Conservation (phyloP, 2,888 invertebrate species). For the Serrognathus titanus region DNA sequence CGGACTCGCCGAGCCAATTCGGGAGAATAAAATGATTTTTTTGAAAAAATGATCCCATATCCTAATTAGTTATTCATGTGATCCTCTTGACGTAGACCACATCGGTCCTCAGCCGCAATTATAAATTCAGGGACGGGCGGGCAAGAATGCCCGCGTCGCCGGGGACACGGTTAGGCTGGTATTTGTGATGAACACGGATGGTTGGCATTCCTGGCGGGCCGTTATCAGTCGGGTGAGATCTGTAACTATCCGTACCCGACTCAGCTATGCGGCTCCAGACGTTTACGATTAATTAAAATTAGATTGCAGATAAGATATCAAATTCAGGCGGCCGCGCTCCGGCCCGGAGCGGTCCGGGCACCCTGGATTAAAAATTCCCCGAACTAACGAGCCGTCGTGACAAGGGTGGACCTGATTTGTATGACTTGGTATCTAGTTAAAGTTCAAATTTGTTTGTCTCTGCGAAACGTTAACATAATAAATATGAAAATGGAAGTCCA, state of each 20-base stretch:
- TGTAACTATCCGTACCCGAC: conserved; percentile 38
- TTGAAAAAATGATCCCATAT: background rate
- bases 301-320: conserved; percentile 42
- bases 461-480: too few species aligned
- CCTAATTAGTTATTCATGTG: background rate
- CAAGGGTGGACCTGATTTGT: too few species aligned
- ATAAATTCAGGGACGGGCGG: conserved; percentile 25
- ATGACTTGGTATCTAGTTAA: too few species aligned
- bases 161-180: conserved; percentile 34
- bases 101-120: conserved; percentile 17
- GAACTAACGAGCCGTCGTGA: too few species aligned
- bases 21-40: too few species aligned
- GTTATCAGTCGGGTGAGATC: conserved; percentile 39
- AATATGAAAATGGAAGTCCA: too few species aligned
- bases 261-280: conserved; percentile 41
- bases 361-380: too few species aligned
- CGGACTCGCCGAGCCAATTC: too few species aligned
- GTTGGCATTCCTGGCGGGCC: conserved; percentile 39
- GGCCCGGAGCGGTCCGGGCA: too few species aligned
- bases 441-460: too few species aligned
- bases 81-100: background rate
- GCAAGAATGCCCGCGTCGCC: conserved; percentile 21
- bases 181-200: conserved; percentile 44
- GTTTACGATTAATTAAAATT: conserved; percentile 46
- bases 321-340: conserved; percentile 12